Conservation (phyloP, 2,797 vertebrate species). For the Xiphorhynchus erythropygius region DNA sequence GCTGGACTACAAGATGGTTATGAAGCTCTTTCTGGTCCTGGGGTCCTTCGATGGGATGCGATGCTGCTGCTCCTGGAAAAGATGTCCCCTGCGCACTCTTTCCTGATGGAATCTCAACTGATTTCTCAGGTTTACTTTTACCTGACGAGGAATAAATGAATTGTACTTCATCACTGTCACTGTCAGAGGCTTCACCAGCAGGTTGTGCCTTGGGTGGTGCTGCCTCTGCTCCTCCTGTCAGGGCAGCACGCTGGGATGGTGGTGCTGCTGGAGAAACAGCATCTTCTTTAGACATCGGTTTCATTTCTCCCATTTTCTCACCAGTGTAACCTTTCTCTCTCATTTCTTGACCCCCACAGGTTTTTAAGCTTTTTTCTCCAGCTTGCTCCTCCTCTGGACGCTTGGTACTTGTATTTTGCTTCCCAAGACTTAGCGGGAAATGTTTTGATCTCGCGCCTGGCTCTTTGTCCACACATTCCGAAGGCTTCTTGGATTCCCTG, state of each 20-base stretch:
- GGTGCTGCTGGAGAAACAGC: neutral
- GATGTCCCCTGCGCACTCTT: constrained; percentile 70
- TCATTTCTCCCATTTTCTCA: neutral
- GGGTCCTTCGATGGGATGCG: neutral
- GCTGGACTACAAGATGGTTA: constrained; percentile 78
- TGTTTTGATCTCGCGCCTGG: neutral
- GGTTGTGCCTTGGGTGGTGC: neutral
- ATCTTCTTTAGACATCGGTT: neutral
- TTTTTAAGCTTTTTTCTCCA: neutral
- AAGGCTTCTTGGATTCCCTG: neutral
- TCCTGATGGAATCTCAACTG: neutral
- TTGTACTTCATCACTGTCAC: constrained; percentile 62
- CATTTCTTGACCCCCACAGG: neutral
- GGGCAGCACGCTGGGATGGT: rapidly evolving
- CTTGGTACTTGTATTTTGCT: neutral
- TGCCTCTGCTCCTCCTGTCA: neutral
- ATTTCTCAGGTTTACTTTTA: neutral
- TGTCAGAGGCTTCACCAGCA: neutral
- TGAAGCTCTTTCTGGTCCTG: constrained; percentile 68
- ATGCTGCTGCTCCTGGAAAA: constrained; percentile 71
- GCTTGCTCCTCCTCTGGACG: constrained; percentile 51
- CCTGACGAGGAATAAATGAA: constrained; percentile 71
- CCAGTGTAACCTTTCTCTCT: neutral
- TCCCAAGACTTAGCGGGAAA: neutral
- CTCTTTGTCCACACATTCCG: neutral